These are phyloP conservation scores for Pseudois nayaur DNA, from an alignment of 2,113 vertebrate genomes.

Conservation along the genomic window DNA sequence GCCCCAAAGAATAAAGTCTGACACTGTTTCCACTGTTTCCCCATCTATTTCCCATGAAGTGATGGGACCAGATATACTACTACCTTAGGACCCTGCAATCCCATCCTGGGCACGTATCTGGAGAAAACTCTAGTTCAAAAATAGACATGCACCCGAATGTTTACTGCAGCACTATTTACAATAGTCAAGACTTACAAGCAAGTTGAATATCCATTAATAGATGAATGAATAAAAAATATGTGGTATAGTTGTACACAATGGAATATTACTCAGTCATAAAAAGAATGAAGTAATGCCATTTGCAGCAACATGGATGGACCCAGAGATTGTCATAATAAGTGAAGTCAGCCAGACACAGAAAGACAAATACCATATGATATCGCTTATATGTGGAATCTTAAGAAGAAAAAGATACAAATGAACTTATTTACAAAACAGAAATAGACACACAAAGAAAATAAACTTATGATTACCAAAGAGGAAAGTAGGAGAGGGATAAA, in stretches of 20 bases:
- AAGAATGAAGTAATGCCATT: neutral
- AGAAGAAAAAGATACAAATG: neutral
- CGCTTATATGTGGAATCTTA: neutral
- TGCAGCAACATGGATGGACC: neutral
- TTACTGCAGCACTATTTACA: neutral
- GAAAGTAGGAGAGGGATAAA: neutral
- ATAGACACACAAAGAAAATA: neutral
- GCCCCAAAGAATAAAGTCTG: too few relatives aligned
- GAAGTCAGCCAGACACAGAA: neutral
- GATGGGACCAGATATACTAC: too few relatives aligned
- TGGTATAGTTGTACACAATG: neutral
- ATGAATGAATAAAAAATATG: neutral
- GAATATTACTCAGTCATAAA: neutral
- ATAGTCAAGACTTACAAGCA: neutral
- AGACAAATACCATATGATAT: neutral
- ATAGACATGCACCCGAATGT: neutral
- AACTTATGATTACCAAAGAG: neutral
- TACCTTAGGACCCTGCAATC: neutral
- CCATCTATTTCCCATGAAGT: too few relatives aligned
- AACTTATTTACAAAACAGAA: neutral
- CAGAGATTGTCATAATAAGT: neutral
- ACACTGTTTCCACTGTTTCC: too few relatives aligned
- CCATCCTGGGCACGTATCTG: neutral
- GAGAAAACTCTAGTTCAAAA: neutral
- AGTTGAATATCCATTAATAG: neutral